Evolutionary conservation across 2,888 invertebrate species (phyloP), one percentile per base, ranked within the genome.

Genomic region (Siphonodentalium dalli): DNA sequence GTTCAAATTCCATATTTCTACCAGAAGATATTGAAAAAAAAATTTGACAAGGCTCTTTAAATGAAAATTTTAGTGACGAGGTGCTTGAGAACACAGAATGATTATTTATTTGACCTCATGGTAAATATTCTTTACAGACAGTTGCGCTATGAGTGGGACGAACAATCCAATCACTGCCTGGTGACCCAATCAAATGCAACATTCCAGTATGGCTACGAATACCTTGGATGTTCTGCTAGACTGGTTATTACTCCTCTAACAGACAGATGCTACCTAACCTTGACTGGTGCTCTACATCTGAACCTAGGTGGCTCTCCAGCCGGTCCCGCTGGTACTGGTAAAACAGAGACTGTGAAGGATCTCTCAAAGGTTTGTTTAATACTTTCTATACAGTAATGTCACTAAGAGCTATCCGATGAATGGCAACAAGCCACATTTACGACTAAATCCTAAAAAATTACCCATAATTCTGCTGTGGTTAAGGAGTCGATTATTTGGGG

Each of bases 341-440:
- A 81, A 64, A 80, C 80, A 21, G 81, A 81, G 61, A 81, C 80
- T n/a, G 78, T 79, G 47, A 81, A 81, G 63, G 81, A 81, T 64
- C 63, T 81, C 40, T 79, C 80, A 9, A 81, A 80, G 72, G 78
- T 79, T 33, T 46, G 58, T 20, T 24, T 6, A 35, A 8, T 13
- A 1, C 8, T 18, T 11, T 21, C 8, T n/a, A 13, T 35, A 2
- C 9, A 4, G 13, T 8, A 29, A 29, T 4, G 8, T 43, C 15
- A 31, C n/a, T n/a, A n/a, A n/a, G n/a, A n/a, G n/a, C n/a, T n/a
- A n/a, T n/a, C n/a, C n/a, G n/a, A n/a, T n/a, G n/a, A n/a, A n/a
- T n/a, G n/a, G n/a, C n/a, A n/a, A n/a, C n/a, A n/a, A n/a, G n/a
- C n/a, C n/a, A n/a, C n/a, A n/a, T n/a, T n/a, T n/a, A n/a, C n/a